Evolutionary conservation across 2,888 invertebrate species (phyloP).

Genomic region (Thyatira batis): DNA sequence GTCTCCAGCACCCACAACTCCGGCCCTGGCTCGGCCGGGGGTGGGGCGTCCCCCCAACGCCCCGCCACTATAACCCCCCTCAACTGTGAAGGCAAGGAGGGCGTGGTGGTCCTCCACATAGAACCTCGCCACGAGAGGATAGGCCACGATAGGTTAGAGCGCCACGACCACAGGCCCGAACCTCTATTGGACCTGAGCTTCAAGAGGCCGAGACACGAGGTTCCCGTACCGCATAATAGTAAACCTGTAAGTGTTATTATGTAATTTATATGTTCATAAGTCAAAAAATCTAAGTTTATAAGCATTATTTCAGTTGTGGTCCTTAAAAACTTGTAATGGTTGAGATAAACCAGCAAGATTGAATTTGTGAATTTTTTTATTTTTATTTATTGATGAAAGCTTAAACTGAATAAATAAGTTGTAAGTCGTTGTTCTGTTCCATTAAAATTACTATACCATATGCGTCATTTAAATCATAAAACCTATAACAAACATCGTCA

Average conservation of each 20-base stretch:
- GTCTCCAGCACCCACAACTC: slow-evolving; percentile 59
- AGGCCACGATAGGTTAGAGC: too few species aligned
- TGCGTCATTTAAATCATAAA: too few species aligned
- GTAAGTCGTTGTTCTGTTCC: too few species aligned
- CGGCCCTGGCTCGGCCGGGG: slow-evolving; percentile 64
- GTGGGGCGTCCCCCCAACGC: slow-evolving; percentile 59
- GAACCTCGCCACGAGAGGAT: slow-evolving; percentile 72
- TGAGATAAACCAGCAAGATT: too few species aligned
- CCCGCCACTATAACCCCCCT: slow-evolving; percentile 84
- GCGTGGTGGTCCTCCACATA: slow-evolving; percentile 83
- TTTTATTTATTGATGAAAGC: too few species aligned
- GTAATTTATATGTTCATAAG: not conserved
- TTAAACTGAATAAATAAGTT: too few species aligned
- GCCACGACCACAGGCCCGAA: not conserved
- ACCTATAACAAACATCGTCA: too few species aligned
- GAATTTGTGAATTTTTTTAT: too few species aligned
- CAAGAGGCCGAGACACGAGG: slow-evolving; percentile 29
- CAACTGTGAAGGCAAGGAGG: slow-evolving; percentile 76
- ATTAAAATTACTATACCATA: too few species aligned
- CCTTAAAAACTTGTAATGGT: too few species aligned
- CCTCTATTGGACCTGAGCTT: not conserved
- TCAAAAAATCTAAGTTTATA: too few species aligned
- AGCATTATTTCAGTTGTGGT: too few species aligned
- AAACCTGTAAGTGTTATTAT: slow-evolving; percentile 46
- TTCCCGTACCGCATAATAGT: slow-evolving; percentile 45